Evolutionary conservation across 2,113 vertebrate genomes (phyloP).

Genomic region (Peromyscus californicus): DNA sequence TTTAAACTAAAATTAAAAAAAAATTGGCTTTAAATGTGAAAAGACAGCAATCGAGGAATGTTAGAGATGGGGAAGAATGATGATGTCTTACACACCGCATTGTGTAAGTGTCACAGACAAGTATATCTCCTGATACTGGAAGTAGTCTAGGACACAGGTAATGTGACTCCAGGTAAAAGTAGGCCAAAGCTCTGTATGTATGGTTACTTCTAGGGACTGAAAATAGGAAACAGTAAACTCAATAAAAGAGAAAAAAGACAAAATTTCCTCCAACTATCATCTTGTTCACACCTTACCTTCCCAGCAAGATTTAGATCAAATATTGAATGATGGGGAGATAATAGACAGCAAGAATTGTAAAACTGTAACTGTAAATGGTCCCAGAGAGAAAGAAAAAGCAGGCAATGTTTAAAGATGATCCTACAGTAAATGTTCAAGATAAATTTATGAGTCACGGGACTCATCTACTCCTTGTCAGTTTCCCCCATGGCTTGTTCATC

Average conservation of each 20-base stretch:
- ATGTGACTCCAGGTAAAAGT: neutral
- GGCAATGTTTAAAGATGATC: neutral
- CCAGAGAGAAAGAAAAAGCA: conserved; percentile 45
- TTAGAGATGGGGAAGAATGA: neutral
- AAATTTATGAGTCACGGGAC: neutral
- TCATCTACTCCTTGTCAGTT: neutral
- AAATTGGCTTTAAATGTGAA: neutral
- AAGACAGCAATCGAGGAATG: neutral
- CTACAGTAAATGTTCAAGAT: conserved; percentile 20
- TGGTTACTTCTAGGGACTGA: neutral
- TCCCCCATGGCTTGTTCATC: neutral
- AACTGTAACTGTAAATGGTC: conserved; percentile 5
- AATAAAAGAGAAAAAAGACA: neutral
- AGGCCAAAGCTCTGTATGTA: neutral
- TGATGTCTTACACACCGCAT: neutral
- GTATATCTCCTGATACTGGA: neutral
- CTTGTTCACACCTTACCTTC: neutral
- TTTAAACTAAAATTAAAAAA: conserved; percentile 13
- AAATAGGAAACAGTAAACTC: neutral
- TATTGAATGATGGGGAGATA: neutral
- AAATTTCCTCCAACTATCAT: neutral
- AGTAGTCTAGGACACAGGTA: neutral
- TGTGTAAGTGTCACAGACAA: neutral
- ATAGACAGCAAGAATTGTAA: conserved; percentile 11
- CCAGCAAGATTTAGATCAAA: neutral